Conservation (phyloP, 2,888 invertebrate species). For the Aelia acuminata region DNA sequence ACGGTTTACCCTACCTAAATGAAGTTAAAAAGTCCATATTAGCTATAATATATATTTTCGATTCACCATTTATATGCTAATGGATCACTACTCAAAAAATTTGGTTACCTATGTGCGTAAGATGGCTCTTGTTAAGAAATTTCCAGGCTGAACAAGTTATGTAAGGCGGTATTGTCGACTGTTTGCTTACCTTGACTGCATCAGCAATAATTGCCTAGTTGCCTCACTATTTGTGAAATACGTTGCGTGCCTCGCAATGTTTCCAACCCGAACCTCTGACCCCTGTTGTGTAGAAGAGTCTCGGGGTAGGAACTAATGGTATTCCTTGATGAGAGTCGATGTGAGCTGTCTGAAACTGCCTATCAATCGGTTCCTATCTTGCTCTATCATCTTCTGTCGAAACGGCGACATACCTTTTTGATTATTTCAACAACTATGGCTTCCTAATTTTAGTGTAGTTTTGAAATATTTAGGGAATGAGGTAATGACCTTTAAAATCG, state of each 20-base stretch:
- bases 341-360: background rate
- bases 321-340: background rate
- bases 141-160: background rate
- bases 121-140: background rate
- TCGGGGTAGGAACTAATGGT: background rate
- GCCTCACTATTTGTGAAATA: slow-evolving; percentile 17
- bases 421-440: background rate
- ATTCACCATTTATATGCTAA: no score
- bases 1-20: no score
- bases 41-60: no score
- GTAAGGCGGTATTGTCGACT: background rate
- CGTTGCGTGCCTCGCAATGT: slow-evolving; percentile 14
- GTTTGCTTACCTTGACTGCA: slow-evolving; percentile 29
- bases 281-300: background rate
- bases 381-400: background rate
- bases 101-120: background rate
- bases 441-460: no score
- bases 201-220: background rate
- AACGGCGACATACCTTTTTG: background rate
- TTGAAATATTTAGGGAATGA: no score
- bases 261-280: slow-evolving; percentile 22
- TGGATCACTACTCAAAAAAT: no score
- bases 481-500: no score
- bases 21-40: no score
- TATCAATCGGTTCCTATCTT: background rate